Evolutionary conservation across 2,797 vertebrate species (phyloP).

Genomic region (Platalea minor): DNA sequence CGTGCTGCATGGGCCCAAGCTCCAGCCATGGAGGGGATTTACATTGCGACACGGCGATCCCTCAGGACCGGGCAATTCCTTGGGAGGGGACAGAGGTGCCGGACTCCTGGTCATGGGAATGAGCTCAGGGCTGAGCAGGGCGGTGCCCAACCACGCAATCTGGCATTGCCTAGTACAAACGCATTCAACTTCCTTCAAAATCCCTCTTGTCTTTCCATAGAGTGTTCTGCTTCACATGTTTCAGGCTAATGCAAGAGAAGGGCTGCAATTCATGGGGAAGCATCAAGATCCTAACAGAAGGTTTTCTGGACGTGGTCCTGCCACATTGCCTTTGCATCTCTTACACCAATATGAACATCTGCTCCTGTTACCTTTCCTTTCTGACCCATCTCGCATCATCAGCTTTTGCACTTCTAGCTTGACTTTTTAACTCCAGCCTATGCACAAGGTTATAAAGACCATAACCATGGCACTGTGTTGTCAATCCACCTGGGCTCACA

Average conservation of each 20-base stretch:
- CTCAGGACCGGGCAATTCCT: neutral
- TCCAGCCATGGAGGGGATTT: neutral
- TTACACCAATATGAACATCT: neutral
- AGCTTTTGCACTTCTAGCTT: neutral
- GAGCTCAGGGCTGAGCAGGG: neutral
- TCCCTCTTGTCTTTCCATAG: neutral
- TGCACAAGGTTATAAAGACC: neutral
- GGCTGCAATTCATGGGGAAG: neutral
- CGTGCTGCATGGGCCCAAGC: neutral
- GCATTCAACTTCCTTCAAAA: neutral
- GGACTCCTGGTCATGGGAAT: neutral
- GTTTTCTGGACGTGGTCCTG: neutral
- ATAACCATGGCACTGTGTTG: neutral
- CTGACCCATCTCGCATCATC: fast-evolving
- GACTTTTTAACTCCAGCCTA: neutral
- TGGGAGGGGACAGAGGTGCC: neutral
- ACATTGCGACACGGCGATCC: fast-evolving
- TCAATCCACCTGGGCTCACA: neutral
- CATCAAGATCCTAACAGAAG: neutral
- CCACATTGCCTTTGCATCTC: neutral
- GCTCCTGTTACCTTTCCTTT: neutral
- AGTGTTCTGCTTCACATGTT: neutral
- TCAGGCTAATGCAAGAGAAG: neutral
- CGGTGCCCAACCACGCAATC: neutral
- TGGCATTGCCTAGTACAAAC: neutral